These are phyloP conservation scores for Protobothrops mucrosquamatus DNA, from an alignment of 2,113 vertebrate species.

Conservation along the genomic window DNA sequence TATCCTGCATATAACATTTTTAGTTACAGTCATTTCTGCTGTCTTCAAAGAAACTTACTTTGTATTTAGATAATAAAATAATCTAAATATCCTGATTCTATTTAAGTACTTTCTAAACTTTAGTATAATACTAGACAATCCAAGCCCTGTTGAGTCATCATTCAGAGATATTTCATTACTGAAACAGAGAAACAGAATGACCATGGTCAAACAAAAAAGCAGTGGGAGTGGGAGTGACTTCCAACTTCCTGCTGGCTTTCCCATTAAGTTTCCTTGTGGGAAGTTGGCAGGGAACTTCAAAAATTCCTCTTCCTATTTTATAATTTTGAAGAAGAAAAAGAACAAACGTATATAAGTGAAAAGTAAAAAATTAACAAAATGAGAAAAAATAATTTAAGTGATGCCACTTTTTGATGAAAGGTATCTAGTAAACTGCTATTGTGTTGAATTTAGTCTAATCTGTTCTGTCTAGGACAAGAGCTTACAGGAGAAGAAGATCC, in stretches of 20 bases:
- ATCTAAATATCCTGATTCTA: background rate
- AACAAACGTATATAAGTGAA: background rate
- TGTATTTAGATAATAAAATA: background rate
- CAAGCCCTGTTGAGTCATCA: background rate
- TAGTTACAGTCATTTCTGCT: background rate
- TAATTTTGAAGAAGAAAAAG: background rate
- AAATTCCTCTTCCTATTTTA: background rate
- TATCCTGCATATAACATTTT: background rate
- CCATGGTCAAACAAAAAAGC: background rate
- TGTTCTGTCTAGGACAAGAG: constrained; percentile 53
- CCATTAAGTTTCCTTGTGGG: background rate
- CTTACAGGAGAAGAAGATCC: constrained; percentile 75
- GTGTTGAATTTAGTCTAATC: constrained; percentile 37
- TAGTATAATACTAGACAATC: background rate
- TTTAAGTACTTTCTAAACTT: background rate
- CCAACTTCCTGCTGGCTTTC: background rate
- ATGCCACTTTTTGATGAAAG: background rate
- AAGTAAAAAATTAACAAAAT: background rate
- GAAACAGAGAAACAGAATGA: background rate
- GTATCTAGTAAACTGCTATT: constrained; percentile 3
- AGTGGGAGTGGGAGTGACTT: background rate
- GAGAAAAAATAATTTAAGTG: background rate
- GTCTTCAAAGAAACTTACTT: background rate
- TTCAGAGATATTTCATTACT: background rate
- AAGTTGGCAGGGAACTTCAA: background rate